phyloP scores from a whole-genome alignment of 1,140 invertebrate genomes.

The Belonocnema kinseyi region DNA sequence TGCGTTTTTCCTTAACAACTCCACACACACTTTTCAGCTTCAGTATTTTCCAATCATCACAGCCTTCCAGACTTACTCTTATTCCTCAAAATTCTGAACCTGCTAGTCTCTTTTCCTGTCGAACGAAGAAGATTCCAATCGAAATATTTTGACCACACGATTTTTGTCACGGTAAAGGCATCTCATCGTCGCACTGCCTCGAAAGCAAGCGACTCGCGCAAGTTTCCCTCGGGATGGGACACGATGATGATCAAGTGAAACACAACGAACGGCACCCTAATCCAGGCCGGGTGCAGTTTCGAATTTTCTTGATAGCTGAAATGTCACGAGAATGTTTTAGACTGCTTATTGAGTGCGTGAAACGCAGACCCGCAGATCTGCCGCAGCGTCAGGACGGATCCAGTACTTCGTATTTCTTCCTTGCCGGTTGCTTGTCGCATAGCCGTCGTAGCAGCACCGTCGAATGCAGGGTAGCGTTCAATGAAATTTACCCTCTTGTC shows the following conservation, averaged over 20 bases:
- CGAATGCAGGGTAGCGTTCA: constrained; percentile 66
- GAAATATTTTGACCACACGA: constrained; percentile 6
- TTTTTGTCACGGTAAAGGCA: constrained; percentile 12
- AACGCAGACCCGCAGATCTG: constrained; percentile 5
- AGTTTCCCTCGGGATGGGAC: constrained; percentile 24
- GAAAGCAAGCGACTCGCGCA: constrained; percentile 29
- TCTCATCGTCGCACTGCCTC: constrained; percentile 25
- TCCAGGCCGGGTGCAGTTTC: constrained; percentile 48
- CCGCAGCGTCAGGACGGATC: constrained; percentile 32
- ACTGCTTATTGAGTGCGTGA: neutral
- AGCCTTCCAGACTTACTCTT: neutral
- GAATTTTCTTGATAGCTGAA: neutral
- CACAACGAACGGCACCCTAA: constrained; percentile 45
- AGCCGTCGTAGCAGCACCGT: constrained; percentile 65
- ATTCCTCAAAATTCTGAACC: neutral
- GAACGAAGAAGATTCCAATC: neutral
- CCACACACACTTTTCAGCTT: neutral
- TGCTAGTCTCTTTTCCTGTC: neutral
- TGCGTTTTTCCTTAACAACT: neutral
- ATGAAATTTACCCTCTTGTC: constrained; percentile 56
- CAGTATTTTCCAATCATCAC: neutral
- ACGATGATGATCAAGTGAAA: constrained; percentile 35
- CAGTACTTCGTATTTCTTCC: constrained; percentile 48
- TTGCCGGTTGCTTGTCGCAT: constrained; percentile 57
- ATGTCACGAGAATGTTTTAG: neutral